Evolutionary conservation across 2,888 invertebrate genomes (phyloP).

Genomic region (Chydorus sphaericus): DNA sequence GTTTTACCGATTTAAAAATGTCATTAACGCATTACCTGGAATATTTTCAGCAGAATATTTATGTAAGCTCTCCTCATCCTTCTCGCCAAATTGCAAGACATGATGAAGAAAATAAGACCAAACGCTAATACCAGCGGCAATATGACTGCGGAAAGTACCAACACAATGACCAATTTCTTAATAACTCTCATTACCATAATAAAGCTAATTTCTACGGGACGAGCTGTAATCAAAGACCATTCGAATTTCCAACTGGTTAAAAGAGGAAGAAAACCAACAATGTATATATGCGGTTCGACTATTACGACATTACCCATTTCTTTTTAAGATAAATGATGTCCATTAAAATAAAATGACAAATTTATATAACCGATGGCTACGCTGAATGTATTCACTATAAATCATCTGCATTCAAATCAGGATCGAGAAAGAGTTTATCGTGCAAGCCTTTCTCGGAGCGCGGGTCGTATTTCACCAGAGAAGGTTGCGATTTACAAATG

Average conservation of each 20-base stretch:
- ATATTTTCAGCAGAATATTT: slow-evolving; percentile 66
- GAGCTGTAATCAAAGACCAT: no score
- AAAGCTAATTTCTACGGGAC: no score
- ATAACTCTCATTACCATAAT: not conserved
- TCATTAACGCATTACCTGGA: slow-evolving; percentile 64
- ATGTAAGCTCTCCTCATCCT: slow-evolving; percentile 80
- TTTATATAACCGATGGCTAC: no score
- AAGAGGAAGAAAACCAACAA: no score
- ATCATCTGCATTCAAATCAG: no score
- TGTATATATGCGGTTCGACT: no score
- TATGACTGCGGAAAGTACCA: not conserved
- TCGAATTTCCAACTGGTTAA: no score
- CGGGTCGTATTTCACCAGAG: slow-evolving; percentile 44
- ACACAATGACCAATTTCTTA: not conserved
- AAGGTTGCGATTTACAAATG: slow-evolving; percentile 37
- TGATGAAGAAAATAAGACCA: slow-evolving; percentile 35
- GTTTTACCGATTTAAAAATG: no score
- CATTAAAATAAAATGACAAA: no score
- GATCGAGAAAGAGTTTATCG: slow-evolving; percentile 8
- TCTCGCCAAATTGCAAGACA: slow-evolving; percentile 81
- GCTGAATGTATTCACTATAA: no score
- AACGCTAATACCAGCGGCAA: not conserved
- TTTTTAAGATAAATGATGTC: no score
- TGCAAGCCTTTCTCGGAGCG: slow-evolving; percentile 33
- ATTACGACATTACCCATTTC: no score